phyloP scores from a whole-genome alignment of 2,113 vertebrate genomes.

The Tetraodon nigroviridis region DNA sequence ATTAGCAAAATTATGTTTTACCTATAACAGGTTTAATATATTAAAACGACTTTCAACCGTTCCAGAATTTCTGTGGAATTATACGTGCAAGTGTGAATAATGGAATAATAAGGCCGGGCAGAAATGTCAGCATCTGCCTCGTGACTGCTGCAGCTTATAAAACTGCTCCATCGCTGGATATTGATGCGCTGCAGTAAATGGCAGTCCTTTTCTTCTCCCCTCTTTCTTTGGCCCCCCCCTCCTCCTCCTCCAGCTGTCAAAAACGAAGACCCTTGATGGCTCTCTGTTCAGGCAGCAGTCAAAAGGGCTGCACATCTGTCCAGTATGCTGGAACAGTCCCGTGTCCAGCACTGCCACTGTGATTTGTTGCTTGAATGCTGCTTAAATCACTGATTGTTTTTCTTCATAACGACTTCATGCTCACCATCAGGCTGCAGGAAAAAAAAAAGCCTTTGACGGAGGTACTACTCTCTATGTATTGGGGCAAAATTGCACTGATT shows the following conservation, averaged over 20 bases:
- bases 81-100: too few species aligned
- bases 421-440: neutral
- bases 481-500: too few species aligned
- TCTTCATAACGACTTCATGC: constrained; percentile 20
- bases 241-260: neutral
- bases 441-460: neutral
- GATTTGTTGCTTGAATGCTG: constrained; percentile 36
- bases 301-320: neutral
- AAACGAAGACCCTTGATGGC: constrained; percentile 7
- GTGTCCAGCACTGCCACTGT: too few species aligned
- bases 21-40: too few species aligned
- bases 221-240: neutral
- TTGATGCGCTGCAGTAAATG: neutral
- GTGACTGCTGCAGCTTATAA: too few species aligned
- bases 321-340: too few species aligned
- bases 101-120: too few species aligned
- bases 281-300: constrained; percentile 21
- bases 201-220: neutral
- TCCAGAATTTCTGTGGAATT: too few species aligned
- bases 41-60: too few species aligned
- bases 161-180: neutral
- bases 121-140: too few species aligned
- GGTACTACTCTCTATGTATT: too few species aligned
- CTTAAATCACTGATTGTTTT: constrained; percentile 40
- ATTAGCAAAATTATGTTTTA: too few species aligned